Evolutionary conservation across 2,113 vertebrate genomes (phyloP).

Genomic region (Megaptera novaeangliae): DNA sequence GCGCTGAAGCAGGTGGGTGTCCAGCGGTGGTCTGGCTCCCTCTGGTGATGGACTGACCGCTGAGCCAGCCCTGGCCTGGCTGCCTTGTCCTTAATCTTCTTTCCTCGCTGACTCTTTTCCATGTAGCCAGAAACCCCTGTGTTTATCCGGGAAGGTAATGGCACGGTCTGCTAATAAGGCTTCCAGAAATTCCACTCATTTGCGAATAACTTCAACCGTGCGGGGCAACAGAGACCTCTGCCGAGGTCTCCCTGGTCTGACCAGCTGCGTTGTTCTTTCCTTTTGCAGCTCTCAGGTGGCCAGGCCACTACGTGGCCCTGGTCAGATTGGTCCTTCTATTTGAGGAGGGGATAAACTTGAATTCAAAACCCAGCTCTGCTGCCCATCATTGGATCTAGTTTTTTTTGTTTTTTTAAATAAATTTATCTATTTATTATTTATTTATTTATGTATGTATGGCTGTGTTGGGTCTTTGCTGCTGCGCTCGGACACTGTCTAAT

Average conservation of each 20-base stretch:
- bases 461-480: no score
- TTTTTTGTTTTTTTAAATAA: no score
- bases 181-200: background rate
- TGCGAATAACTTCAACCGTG: background rate
- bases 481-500: no score
- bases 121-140: background rate
- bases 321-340: background rate
- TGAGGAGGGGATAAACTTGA: background rate
- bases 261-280: no score
- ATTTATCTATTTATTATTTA: no score
- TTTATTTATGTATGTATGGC: no score
- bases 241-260: background rate
- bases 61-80: fast-evolving
- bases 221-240: background rate
- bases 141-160: background rate
- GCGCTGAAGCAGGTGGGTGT: constrained; percentile 95
- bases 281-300: background rate
- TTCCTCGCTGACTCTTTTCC: background rate
- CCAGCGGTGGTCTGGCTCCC: fast-evolving
- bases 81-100: background rate
- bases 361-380: background rate
- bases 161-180: background rate
- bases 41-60: fast-evolving
- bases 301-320: background rate
- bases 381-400: background rate